A percentile compares a stretch with the other conserved stretches of the same genome.
Evolutionary conservation across 2,797 vertebrate species (phyloP).

Genomic region (Bryconaethiops microstoma): DNA sequence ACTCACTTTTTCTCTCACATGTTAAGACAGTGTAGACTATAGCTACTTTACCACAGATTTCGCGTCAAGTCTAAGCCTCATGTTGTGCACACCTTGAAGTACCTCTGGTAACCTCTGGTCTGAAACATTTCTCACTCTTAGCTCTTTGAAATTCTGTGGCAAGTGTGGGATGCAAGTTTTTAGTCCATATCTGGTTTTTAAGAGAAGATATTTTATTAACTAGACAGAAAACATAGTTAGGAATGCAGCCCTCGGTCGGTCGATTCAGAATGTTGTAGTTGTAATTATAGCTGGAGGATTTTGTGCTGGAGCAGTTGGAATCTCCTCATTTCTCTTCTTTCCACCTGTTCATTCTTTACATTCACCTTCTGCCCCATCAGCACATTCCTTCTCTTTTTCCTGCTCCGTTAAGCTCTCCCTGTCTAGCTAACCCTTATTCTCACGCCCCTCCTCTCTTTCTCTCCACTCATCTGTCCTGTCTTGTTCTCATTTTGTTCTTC

Average conservation of each 20-base stretch:
- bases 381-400: neutral
- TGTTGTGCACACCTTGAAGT: too few species aligned
- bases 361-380: neutral
- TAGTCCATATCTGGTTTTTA: neutral
- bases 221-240: too few species aligned
- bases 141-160: neutral
- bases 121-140: neutral
- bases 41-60: too few species aligned
- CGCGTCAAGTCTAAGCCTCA: too few species aligned
- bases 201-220: too few species aligned
- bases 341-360: neutral
- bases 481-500: neutral
- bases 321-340: neutral
- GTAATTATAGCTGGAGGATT: neutral
- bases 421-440: constrained; percentile 1
- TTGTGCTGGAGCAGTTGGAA: neutral
- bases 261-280: neutral
- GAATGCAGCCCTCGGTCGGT: neutral
- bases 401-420: neutral
- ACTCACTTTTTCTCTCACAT: neutral
- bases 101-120: too few species aligned
- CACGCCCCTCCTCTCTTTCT: neutral
- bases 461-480: neutral
- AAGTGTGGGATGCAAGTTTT: neutral
- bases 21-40: too few species aligned